Evolutionary conservation across 1,140 invertebrate genomes (phyloP).

Genomic region (Paramacrobiotus metropolitanus): DNA sequence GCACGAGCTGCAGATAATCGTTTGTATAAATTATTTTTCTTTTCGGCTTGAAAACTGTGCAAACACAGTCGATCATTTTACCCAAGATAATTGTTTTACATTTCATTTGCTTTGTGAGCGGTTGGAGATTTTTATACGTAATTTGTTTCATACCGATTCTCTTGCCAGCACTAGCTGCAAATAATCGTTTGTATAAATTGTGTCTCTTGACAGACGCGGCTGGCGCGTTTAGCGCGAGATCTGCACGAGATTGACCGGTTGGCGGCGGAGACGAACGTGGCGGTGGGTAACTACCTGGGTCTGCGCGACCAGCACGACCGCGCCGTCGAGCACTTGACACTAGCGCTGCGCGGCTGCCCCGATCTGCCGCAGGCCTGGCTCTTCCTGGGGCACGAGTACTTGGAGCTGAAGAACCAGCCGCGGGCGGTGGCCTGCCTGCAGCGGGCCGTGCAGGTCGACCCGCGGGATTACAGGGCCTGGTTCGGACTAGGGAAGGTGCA

Average conservation of each 20-base stretch:
- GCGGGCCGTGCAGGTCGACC: slow-evolving; percentile 55
- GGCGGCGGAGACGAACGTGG: neutral
- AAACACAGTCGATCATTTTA: no score
- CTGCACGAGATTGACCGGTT: neutral
- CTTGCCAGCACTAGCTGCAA: no score
- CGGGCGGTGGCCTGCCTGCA: slow-evolving; percentile 37
- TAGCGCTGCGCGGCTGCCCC: slow-evolving; percentile 79
- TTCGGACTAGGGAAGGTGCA: slow-evolving; percentile 43
- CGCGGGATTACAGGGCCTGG: slow-evolving; percentile 84
- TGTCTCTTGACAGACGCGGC: neutral
- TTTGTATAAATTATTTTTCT: no score
- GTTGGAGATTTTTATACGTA: no score
- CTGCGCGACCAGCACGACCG: slow-evolving; percentile 84
- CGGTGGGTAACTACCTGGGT: slow-evolving; percentile 83
- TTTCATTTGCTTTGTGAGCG: no score
- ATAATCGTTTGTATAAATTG: no score
- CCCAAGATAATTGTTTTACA: no score
- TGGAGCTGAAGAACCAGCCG: slow-evolving; percentile 95
- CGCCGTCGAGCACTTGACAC: slow-evolving; percentile 81
- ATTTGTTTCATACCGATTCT: no score
- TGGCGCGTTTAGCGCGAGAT: neutral
- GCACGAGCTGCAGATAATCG: no score
- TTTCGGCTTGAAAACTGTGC: no score
- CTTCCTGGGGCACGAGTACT: slow-evolving; percentile 92
- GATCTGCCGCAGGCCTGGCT: slow-evolving; percentile 86